These are phyloP conservation scores for Yasuhikotakia modesta DNA, from an alignment of 2,797 vertebrate genomes.

Conservation along the genomic window DNA sequence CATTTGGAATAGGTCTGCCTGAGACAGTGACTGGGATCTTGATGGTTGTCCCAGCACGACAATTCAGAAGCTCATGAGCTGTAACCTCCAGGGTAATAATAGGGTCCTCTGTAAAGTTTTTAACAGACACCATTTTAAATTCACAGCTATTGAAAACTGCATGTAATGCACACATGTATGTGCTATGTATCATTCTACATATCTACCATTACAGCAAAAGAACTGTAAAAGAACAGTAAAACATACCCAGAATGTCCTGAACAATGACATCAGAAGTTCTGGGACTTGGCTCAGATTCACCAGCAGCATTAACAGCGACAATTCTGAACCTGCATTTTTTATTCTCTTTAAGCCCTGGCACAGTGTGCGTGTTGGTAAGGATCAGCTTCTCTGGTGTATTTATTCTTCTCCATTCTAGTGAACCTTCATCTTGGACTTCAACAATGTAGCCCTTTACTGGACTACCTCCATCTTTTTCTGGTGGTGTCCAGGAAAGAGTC, in stretches of 20 bases:
- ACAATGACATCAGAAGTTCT: conserved; percentile 85
- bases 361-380: conserved; percentile 86
- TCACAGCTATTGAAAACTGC: conserved; percentile 59
- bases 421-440: conserved; percentile 94
- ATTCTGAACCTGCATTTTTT: conserved; percentile 93
- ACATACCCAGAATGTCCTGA: conserved; percentile 90
- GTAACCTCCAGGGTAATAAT: conserved; percentile 81
- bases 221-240: conserved; percentile 66
- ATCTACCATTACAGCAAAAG: not conserved
- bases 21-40: conserved; percentile 86
- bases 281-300: conserved; percentile 92
- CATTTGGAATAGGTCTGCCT: conserved; percentile 89
- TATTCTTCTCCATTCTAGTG: conserved; percentile 87
- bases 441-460: conserved; percentile 95
- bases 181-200: not conserved
- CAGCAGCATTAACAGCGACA: conserved; percentile 91
- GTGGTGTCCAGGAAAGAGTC: conserved; percentile 88
- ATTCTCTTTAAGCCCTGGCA: conserved; percentile 90
- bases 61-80: conserved; percentile 84
- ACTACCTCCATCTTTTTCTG: conserved; percentile 91
- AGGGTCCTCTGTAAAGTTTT: conserved; percentile 83
- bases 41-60: conserved; percentile 85
- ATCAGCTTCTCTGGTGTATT: conserved; percentile 90
- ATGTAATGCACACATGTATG: conserved; percentile 38
- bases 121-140: conserved; percentile 30